Evolutionary conservation across 2,888 invertebrate genomes (phyloP).

Genomic region (Marronus borbonicus): DNA sequence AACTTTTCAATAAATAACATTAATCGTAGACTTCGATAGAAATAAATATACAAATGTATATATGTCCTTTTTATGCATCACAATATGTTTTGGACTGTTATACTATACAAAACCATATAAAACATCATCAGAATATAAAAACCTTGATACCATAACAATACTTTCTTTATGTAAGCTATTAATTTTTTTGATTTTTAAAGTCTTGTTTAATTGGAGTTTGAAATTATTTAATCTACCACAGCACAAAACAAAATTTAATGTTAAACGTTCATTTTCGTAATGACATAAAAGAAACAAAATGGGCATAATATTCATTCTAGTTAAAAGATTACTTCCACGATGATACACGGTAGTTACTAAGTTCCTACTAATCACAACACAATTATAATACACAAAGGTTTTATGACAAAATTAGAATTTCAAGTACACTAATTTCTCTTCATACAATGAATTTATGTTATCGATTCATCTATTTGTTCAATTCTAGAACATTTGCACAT

Average conservation of each 20-base stretch:
- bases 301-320: slow-evolving; percentile 9
- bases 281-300: slow-evolving; percentile 14
- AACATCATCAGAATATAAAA: slow-evolving; percentile 45
- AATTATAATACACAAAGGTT: slow-evolving; percentile 47
- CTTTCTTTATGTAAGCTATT: slow-evolving; percentile 26
- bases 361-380: slow-evolving; percentile 49
- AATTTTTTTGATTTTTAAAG: slow-evolving; percentile 33
- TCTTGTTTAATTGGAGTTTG: slow-evolving; percentile 19
- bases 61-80: slow-evolving; percentile 44
- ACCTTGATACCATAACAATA: slow-evolving; percentile 41
- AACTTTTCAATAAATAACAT: slow-evolving; percentile 31
- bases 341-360: slow-evolving; percentile 27
- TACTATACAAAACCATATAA: slow-evolving; percentile 43
- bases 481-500: slow-evolving; percentile 33
- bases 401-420: slow-evolving; percentile 43
- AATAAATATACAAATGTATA: slow-evolving; percentile 26
- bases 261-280: slow-evolving; percentile 19
- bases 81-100: slow-evolving; percentile 40
- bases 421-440: slow-evolving; percentile 26
- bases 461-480: slow-evolving; percentile 32
- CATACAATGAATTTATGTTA: slow-evolving; percentile 32
- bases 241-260: slow-evolving; percentile 31
- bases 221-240: slow-evolving; percentile 35
- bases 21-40: slow-evolving; percentile 7
- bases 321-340: slow-evolving; percentile 24